These are phyloP conservation scores for Drosophila obscura DNA, from an alignment of 1,140 invertebrate genomes.

Conservation along the genomic window DNA sequence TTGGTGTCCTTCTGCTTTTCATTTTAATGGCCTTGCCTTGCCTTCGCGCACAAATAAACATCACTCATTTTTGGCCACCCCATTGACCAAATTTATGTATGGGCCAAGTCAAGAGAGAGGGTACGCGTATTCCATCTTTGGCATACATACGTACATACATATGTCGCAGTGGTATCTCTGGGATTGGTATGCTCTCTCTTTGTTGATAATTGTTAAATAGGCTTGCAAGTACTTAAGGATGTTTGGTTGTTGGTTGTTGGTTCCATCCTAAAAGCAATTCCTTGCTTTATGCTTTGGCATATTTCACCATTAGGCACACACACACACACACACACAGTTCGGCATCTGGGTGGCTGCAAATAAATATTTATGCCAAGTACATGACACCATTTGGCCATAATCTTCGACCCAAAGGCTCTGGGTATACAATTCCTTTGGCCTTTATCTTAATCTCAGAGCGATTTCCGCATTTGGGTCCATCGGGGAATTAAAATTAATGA, in stretches of 20 bases:
- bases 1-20: conserved; percentile 37
- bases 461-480: conserved; percentile 40
- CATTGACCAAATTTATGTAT: conserved; percentile 48
- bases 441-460: not conserved
- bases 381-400: conserved; percentile 59
- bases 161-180: conserved; percentile 36
- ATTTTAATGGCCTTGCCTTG: conserved; percentile 55
- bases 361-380: conserved; percentile 63
- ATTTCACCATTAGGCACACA: conserved; percentile 56
- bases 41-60: conserved; percentile 63
- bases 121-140: conserved; percentile 26
- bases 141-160: conserved; percentile 32
- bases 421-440: conserved; percentile 24
- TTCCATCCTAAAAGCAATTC: conserved; percentile 49
- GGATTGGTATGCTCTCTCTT: not conserved
- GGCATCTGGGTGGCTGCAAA: conserved; percentile 32
- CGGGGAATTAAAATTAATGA: conserved; percentile 61
- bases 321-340: conserved; percentile 14
- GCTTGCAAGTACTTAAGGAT: conserved; percentile 50
- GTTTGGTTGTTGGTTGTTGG: not conserved
- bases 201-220: conserved; percentile 49
- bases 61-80: conserved; percentile 66
- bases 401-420: conserved; percentile 15
- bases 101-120: conserved; percentile 21
- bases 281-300: conserved; percentile 49